These are phyloP conservation scores for Heliopora coerulea DNA, from an alignment of 92 coral and sea anemone species.

Conservation along the genomic window DNA sequence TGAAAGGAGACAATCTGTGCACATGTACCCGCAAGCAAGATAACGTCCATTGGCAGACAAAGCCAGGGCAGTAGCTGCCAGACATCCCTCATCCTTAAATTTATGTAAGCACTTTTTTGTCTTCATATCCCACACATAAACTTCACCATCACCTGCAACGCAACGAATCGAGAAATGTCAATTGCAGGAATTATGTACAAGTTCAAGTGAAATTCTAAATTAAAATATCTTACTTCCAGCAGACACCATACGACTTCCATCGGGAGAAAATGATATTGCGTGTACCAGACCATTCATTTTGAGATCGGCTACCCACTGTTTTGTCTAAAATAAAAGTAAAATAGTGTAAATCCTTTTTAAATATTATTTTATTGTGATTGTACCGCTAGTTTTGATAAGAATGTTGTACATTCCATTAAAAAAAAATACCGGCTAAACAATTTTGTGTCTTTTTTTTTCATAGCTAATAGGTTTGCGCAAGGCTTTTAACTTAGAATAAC, in stretches of 20 bases:
- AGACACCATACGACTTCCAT: constrained; percentile 82
- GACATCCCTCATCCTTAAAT: constrained; percentile 92
- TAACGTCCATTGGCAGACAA: constrained; percentile 83
- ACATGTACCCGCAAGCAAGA: constrained; percentile 97
- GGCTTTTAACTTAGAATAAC: too few species aligned
- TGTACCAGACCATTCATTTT: constrained; percentile 87
- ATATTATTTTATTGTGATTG: too few species aligned
- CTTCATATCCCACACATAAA: constrained; percentile 92
- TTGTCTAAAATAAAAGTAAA: constrained; percentile 57
- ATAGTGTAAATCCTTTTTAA: neutral
- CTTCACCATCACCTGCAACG: constrained; percentile 85
- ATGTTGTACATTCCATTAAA: too few species aligned
- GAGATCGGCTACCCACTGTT: constrained; percentile 94
- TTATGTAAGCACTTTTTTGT: constrained; percentile 89
- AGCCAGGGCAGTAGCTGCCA: constrained; percentile 74
- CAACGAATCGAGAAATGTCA: neutral
- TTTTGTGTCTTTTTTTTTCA: too few species aligned
- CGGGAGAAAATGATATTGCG: constrained; percentile 75
- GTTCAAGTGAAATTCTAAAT: neutral
- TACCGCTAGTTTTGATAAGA: too few species aligned
- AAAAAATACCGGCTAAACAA: too few species aligned
- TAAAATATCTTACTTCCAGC: constrained; percentile 64
- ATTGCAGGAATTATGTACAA: neutral
- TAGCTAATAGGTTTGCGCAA: too few species aligned
- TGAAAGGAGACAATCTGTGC: constrained; percentile 16